Base-by-base conservation (phyloP, 37 sponge, comb jelly and placozoan species). In the Geodia barretti region DNA sequence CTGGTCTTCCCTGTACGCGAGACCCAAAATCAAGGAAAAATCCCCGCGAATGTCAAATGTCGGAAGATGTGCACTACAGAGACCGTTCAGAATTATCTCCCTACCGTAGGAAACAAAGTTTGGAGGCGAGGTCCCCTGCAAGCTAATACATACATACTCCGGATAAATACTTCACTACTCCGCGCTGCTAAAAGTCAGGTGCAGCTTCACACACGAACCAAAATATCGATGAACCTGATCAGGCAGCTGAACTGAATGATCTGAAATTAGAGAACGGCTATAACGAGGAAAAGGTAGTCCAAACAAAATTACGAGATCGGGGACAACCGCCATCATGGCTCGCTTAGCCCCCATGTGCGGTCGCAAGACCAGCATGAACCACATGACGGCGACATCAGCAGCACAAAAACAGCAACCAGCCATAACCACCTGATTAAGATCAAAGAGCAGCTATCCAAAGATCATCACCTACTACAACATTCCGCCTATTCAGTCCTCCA, bases 1-100 rank as follows among this genome's bases (percentile, higher is more conserved):
- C 82, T 82, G 82, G 82, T 28, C 64, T 2, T 32, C 33, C 40
- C 34, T 59, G 24, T 69, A 14, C 59, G n/a, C 9, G n/a, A n/a
- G 62, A 60, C 28, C 7, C 67, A 41, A 32, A 72, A 41, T 26
- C 60, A n/a, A n/a, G n/a, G n/a, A n/a, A n/a, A n/a, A n/a, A n/a
- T n/a, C 31, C 37, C 82, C 1, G n/a, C n/a, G n/a, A 83, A 75
- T 75, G 84, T 76, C n/a, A n/a, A n/a, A n/a, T 64, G 84, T 75
- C 28, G 69, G 68, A 66, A 68, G 65, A 39, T 75, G 84, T 62
- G 29, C 64, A n/a, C n/a, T n/a, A 20, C 65, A 73, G 1, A 54
- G 39, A 41, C 72, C 86, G 5, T 41, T 73, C 74, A 71, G 73
- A n/a, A n/a, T n/a, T 65, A 59, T 85, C 60, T 39, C 30, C 70